These are phyloP conservation scores for Bombus picipes DNA, from an alignment of 1,140 invertebrate genomes.

Conservation along the genomic window DNA sequence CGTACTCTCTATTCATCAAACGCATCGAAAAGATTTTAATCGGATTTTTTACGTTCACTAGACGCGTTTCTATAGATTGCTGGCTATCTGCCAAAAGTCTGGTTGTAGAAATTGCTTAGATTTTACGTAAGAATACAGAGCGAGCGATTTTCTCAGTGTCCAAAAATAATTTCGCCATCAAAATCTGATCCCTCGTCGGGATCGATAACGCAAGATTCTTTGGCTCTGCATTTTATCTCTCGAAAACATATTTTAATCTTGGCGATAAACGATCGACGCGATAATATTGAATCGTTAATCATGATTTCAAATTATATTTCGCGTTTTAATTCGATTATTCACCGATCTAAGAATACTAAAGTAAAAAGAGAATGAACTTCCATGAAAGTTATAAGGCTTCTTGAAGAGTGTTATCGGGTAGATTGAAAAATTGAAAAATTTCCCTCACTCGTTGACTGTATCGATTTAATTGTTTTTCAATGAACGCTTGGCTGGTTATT, in stretches of 20 bases:
- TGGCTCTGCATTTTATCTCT: background rate
- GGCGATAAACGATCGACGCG: background rate
- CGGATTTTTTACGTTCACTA: background rate
- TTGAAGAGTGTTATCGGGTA: background rate
- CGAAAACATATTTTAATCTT: slow-evolving; percentile 24
- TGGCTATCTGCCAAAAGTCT: slow-evolving; percentile 15
- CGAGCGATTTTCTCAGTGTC: background rate
- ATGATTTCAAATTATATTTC: background rate
- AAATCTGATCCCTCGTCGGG: background rate
- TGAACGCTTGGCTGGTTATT: background rate
- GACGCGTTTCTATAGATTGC: background rate
- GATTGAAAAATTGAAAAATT: slow-evolving; percentile 33
- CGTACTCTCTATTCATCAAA: background rate
- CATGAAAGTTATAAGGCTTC: background rate
- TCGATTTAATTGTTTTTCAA: slow-evolving; percentile 43
- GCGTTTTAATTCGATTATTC: background rate
- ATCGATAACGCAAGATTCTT: background rate
- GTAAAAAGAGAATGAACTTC: background rate
- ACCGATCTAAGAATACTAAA: background rate
- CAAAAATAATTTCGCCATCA: background rate
- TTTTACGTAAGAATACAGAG: slow-evolving; percentile 17
- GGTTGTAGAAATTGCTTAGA: background rate
- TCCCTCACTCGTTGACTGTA: slow-evolving; percentile 32
- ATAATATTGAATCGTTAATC: background rate
- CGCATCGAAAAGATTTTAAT: background rate